These are phyloP conservation scores for Troides helena DNA, from an alignment of 2,888 invertebrate species.

Conservation along the genomic window DNA sequence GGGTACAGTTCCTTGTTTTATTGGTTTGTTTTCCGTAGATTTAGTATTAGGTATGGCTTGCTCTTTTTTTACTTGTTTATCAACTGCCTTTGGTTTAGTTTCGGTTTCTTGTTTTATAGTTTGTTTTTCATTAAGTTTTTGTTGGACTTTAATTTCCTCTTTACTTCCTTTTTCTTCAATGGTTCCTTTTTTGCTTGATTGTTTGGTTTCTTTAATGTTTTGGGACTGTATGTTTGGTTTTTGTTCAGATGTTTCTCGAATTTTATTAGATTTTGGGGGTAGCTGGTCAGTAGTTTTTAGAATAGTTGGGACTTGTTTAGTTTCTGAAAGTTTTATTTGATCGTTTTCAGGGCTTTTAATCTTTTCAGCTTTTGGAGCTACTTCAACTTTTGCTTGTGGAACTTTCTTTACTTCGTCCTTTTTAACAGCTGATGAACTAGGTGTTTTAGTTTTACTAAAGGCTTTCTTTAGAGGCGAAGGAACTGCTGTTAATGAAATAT, in stretches of 20 bases:
- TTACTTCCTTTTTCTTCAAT: slow-evolving; percentile 33
- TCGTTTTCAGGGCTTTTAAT: slow-evolving; percentile 40
- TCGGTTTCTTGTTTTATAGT: slow-evolving; percentile 31
- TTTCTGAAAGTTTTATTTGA: slow-evolving; percentile 41
- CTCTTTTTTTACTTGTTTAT: background rate
- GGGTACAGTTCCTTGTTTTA: background rate
- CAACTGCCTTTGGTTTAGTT: slow-evolving; percentile 23
- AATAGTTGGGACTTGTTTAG: slow-evolving; percentile 7
- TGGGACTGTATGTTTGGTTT: slow-evolving; percentile 5
- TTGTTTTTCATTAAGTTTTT: slow-evolving; percentile 36
- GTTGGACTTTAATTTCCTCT: slow-evolving; percentile 30
- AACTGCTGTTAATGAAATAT: slow-evolving; percentile 82
- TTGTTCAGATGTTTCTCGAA: slow-evolving; percentile 14
- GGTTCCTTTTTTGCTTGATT: slow-evolving; percentile 17
- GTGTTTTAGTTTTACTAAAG: slow-evolving; percentile 38
- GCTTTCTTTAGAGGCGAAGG: slow-evolving; percentile 72
- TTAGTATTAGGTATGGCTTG: background rate
- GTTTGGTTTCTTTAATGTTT: background rate
- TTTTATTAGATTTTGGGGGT: background rate
- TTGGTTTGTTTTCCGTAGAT: background rate
- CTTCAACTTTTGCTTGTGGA: slow-evolving; percentile 15
- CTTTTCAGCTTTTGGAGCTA: slow-evolving; percentile 40
- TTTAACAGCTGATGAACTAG: background rate
- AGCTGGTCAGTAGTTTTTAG: slow-evolving; percentile 36
- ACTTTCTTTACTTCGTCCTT: slow-evolving; percentile 14